phyloP scores from a whole-genome alignment of 37 sponge, comb jelly and placozoan species.

The Beroe forskalii region DNA sequence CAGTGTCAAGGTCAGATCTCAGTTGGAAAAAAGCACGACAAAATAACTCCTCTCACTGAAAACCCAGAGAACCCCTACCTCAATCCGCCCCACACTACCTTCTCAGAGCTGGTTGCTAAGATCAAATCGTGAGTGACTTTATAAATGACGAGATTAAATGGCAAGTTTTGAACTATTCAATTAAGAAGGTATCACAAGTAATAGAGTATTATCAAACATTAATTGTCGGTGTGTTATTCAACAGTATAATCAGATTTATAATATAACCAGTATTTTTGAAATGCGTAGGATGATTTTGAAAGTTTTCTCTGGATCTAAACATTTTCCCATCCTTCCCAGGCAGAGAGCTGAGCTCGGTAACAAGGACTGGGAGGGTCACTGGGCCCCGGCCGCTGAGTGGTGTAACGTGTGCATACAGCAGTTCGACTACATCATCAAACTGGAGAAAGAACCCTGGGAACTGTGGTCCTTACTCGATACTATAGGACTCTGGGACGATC shows the following conservation, averaged over 20 bases:
- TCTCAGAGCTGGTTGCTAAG: constrained; percentile 12
- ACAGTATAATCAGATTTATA: no score
- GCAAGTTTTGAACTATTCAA: no score
- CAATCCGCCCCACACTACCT: constrained; percentile 31
- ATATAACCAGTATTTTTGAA: no score
- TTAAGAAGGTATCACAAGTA: no score
- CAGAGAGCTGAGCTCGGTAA: not conserved
- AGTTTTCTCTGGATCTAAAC: no score
- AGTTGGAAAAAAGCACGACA: not conserved
- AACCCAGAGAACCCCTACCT: constrained; percentile 58
- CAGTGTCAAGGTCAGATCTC: not conserved
- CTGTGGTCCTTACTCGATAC: constrained; percentile 7
- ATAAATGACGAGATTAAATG: not conserved
- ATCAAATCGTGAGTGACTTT: not conserved
- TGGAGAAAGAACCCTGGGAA: constrained; percentile 41
- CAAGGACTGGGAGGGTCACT: constrained; percentile 36
- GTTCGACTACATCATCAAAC: not conserved
- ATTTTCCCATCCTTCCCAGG: no score
- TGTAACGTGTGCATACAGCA: constrained; percentile 8
- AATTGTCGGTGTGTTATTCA: no score
- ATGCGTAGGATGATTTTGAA: no score
- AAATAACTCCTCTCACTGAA: not conserved
- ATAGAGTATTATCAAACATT: no score
- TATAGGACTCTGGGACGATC: not conserved
- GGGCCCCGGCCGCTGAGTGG: constrained; percentile 55